Base-by-base conservation (phyloP, 1,140 invertebrate species). In the Cydia fagiglandana region DNA sequence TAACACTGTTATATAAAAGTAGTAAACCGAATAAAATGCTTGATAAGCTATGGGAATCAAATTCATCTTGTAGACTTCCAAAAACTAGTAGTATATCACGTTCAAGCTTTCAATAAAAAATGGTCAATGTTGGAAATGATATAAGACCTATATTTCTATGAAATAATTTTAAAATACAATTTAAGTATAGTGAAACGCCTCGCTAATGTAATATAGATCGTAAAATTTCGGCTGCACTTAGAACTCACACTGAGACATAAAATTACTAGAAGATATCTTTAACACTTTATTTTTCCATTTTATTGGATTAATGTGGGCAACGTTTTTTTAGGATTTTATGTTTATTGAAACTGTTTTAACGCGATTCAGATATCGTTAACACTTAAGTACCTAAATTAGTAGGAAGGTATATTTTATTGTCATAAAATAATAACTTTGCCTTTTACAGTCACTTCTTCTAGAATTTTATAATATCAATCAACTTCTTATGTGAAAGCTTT, bases 161-260 rank as follows among this genome's bases (percentile, higher is more conserved):
- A 47, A 47, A 13, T 15, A 12, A 15, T 47, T 15, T 47, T 0
- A 47, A 47, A 45, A 4, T 47, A 15, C 45, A 47, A 2, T 13
- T 2, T 45, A 47, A 15, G 1, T 17, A 56, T 9, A 68, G 15
- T 68, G 30, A 64, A 68, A 68, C n/a, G 28, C 6, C 24, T 68
- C 15, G 64, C 34, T 68, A n/a, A 68, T 34, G 64, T 68, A 68
- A 68, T 38, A 28, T 17, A 10, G 12, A 7, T 68, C 15, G 28
- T 38, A 38, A 68, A 68, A 68, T 34, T 68, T 34, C 64, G 64
- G 30, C 4, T 68, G 30, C 64, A 68, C 30, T 68, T 38, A 38
- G 30, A 68, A 68, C 13, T 34, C 24, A 64, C 64, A 64, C n/a
- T 68, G 34, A n/a, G 15, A 68, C 64, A 34, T 68, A 68, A 68